Evolutionary conservation across 2,797 vertebrate species (phyloP).

Genomic region (Leptoclinus maculatus): DNA sequence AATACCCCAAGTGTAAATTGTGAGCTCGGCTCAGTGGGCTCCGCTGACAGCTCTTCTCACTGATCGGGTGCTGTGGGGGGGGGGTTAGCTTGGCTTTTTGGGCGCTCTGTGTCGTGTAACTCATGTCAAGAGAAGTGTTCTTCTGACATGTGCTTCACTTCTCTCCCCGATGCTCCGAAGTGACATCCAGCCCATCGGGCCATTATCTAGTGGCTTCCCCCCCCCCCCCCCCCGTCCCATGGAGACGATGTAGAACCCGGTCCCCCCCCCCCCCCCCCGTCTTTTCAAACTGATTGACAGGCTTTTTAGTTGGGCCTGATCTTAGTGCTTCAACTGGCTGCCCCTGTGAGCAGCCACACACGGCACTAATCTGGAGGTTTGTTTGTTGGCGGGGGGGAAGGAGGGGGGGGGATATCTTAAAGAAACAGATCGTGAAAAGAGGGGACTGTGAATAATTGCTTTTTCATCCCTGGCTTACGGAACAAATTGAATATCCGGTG

Average conservation of each 20-base stretch:
- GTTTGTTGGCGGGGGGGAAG: conserved; percentile 68
- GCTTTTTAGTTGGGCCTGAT: conserved; percentile 66
- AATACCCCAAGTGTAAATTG: conserved; percentile 82
- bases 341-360: conserved; percentile 60
- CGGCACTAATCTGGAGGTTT: conserved; percentile 77
- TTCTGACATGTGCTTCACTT: conserved; percentile 62
- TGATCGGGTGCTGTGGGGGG: conserved; percentile 35
- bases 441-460: conserved; percentile 85
- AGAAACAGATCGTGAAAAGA: conserved; percentile 85
- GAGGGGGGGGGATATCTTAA: conserved; percentile 78
- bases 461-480: conserved; percentile 84
- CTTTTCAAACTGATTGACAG: conserved; percentile 74
- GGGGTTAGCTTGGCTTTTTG: conserved; percentile 38
- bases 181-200: conserved; percentile 77
- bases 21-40: conserved; percentile 70
- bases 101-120: conserved; percentile 70
- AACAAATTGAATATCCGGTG: conserved; percentile 87
- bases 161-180: conserved; percentile 52
- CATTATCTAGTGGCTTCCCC: conserved; percentile 71
- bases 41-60: conserved; percentile 70
- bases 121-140: conserved; percentile 76
- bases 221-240: too few species aligned
- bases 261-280: conserved; percentile 38
- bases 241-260: conserved; percentile 10
- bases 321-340: conserved; percentile 50